Base-by-base conservation (phyloP, 1,140 invertebrate genomes). In the Drosophila lacertosa region DNA sequence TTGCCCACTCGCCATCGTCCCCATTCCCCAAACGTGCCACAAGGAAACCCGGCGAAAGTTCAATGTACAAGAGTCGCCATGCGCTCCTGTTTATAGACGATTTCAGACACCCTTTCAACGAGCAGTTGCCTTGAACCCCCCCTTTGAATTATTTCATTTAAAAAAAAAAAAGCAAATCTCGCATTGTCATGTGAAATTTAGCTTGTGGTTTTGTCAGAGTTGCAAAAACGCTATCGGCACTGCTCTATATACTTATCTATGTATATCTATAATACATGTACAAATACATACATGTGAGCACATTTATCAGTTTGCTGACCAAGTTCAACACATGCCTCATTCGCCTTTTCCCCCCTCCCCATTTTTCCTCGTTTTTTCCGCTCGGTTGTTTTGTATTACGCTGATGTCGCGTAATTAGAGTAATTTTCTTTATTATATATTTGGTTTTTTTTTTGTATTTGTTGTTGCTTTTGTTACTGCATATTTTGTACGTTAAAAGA, bases 131-230 rank as follows among this genome's bases (percentile, higher is more conserved):
- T 26, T 26, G 9, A 5, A 26, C 24, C 24, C 4, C 24, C 5
- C n/a, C n/a, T n/a, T n/a, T n/a, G n/a, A n/a, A n/a, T n/a, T n/a
- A n/a, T n/a, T n/a, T n/a, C n/a, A n/a, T n/a, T n/a, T n/a, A n/a
- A n/a, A n/a, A n/a, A n/a, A n/a, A n/a, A n/a, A n/a, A n/a, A n/a
- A 6, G 3, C 10, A 16, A 48, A 48, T 2, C 88, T 84, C 35
- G 63, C 81, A 84, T 33, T 37, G 71, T 54, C 55, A 66, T 84
- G 81, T 70, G 73, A 86, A 86, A 81, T 77, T 74, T 74, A 63
- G 65, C 80, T 77, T 71, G 55, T 58, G 54, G 20, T 26, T 67
- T 35, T 18, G 45, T 50, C 42, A 48, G 53, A 15, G 11, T 16
- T 55, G 20, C 3, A 44, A 20, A 16, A 16, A 4, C 16, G 47